Percentiles rank a stretch among this genome's conserved stretches.
These are phyloP conservation scores for Mesembrinibis cayennensis DNA, from an alignment of 2,113 vertebrate species.

Conservation along the genomic window DNA sequence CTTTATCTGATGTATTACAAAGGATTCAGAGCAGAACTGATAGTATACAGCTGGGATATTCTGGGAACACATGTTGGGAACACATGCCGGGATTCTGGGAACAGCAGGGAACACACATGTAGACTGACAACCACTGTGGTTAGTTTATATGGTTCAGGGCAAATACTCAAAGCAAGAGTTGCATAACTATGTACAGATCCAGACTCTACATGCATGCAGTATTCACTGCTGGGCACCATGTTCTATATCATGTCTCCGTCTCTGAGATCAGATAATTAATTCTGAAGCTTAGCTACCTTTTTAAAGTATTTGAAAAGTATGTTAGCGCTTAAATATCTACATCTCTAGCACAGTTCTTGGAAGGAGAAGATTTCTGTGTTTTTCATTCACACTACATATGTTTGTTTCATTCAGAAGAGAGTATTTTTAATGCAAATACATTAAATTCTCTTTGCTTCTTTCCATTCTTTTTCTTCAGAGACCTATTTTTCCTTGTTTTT, in stretches of 20 bases:
- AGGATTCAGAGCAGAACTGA: constrained; percentile 60
- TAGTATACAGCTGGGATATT: constrained; percentile 55
- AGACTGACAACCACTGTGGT: constrained; percentile 22
- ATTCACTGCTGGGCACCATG: background rate
- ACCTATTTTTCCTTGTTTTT: background rate
- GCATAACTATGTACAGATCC: background rate
- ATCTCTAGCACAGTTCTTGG: background rate
- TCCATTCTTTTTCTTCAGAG: background rate
- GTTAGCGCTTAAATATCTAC: background rate
- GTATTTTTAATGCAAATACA: background rate
- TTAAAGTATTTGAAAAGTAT: background rate
- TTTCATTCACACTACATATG: background rate
- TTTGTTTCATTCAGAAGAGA: background rate
- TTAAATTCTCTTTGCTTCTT: background rate
- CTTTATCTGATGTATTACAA: constrained; percentile 48
- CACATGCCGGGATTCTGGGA: constrained; percentile 52
- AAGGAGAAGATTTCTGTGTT: background rate
- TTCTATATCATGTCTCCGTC: background rate
- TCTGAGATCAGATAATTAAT: background rate
- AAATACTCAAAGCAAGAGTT: constrained; percentile 29
- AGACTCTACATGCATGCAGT: background rate
- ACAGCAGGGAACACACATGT: constrained; percentile 53
- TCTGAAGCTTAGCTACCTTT: background rate
- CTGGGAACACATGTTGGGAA: constrained; percentile 52
- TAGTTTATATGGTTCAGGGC: constrained; percentile 33